These are phyloP conservation scores for Myiozetetes cayanensis DNA, from an alignment of 2,113 vertebrate genomes.

Conservation along the genomic window DNA sequence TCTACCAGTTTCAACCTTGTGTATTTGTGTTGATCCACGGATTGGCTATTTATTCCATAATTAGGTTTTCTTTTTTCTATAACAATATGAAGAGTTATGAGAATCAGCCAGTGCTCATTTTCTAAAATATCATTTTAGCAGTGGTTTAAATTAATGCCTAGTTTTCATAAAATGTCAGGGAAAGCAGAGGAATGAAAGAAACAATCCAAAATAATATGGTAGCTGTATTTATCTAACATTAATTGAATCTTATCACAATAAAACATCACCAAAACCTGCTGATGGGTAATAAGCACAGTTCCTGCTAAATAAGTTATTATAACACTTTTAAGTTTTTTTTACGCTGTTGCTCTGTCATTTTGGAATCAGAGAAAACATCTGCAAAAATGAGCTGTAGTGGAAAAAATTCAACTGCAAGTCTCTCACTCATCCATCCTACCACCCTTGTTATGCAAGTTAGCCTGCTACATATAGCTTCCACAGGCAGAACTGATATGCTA, in stretches of 20 bases:
- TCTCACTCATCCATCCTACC: conserved; percentile 14
- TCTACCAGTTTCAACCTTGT: neutral
- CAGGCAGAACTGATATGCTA: neutral
- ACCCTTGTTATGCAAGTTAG: conserved; percentile 32
- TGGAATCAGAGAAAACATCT: conserved; percentile 59
- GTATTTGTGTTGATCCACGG: neutral
- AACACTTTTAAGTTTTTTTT: neutral
- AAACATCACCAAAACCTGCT: neutral
- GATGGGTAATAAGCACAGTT: neutral
- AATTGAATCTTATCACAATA: neutral
- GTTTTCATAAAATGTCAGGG: neutral
- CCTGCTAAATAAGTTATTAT: neutral
- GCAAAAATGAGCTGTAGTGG: conserved; percentile 70
- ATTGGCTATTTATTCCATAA: neutral
- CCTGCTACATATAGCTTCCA: conserved; percentile 56
- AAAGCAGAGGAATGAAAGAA: neutral
- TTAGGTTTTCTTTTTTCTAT: neutral
- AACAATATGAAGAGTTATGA: neutral
- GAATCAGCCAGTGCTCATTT: neutral
- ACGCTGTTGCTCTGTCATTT: neutral
- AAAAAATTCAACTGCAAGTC: conserved; percentile 68
- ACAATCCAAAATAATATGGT: neutral
- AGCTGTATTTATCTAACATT: neutral
- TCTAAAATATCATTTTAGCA: neutral
- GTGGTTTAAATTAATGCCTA: neutral